These are phyloP conservation scores for Caenorhabditis sp. DNA, from an alignment of 2,888 invertebrate species.

Conservation along the genomic window DNA sequence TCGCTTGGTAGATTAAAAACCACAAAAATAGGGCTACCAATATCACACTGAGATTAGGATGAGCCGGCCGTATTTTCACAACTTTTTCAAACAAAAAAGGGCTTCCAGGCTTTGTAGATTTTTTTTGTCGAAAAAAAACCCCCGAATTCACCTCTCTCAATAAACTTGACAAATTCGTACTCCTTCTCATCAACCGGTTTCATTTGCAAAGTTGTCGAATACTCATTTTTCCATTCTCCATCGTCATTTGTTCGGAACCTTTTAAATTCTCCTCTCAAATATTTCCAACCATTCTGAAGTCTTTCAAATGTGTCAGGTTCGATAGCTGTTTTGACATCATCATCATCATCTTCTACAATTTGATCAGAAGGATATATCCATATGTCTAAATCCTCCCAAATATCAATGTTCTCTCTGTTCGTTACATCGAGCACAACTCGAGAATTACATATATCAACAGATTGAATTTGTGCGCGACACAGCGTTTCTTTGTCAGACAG, in stretches of 20 bases:
- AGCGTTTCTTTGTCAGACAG: background rate
- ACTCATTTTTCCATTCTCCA: conserved; percentile 20
- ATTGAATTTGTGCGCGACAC: background rate
- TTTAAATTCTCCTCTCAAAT: conserved; percentile 4
- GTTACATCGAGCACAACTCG: background rate
- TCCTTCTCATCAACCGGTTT: conserved; percentile 13
- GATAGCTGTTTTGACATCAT: background rate
- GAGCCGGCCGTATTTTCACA: too few relatives aligned
- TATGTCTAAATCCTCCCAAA: conserved; percentile 33
- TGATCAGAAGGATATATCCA: conserved; percentile 13
- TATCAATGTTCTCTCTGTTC: background rate
- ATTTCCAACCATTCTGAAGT: conserved; percentile 10
- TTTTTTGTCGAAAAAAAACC: too few relatives aligned
- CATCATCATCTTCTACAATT: background rate
- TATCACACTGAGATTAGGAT: too few relatives aligned
- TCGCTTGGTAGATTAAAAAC: too few relatives aligned
- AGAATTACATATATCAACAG: background rate
- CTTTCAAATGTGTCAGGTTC: background rate
- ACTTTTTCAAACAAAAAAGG: too few relatives aligned
- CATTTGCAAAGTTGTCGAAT: conserved; percentile 11
- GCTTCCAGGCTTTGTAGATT: too few relatives aligned
- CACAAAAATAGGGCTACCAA: too few relatives aligned
- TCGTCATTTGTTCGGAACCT: conserved; percentile 12
- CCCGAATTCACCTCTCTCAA: background rate
- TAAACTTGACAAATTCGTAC: background rate